Conservation (phyloP, 1,140 invertebrate genomes). For the Panonychus citri region DNA sequence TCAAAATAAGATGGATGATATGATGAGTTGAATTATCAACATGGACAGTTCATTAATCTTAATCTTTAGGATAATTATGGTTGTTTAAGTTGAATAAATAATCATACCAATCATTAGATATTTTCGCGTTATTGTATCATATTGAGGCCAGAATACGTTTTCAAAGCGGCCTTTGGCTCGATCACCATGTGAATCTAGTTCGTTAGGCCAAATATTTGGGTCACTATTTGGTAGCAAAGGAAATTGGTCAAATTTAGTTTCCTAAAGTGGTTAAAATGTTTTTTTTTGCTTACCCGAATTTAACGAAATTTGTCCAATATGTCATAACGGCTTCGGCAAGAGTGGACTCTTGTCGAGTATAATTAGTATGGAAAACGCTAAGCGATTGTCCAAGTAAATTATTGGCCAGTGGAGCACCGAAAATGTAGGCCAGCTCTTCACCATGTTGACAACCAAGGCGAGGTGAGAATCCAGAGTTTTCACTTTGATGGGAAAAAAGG, state of each 20-base stretch:
- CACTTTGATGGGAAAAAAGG: conserved; percentile 52
- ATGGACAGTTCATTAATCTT: too few relatives aligned
- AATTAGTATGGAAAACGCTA: conserved; percentile 31
- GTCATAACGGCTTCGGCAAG: conserved; percentile 45
- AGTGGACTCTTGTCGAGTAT: conserved; percentile 42
- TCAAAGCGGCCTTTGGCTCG: conserved; percentile 8
- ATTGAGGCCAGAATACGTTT: conserved; percentile 47
- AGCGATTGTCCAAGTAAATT: conserved; percentile 40
- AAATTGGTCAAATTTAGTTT: conserved; percentile 13
- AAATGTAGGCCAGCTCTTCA: conserved; percentile 33
- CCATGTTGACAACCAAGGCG: conserved; percentile 27
- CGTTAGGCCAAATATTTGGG: conserved; percentile 11
- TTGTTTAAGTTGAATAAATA: too few relatives aligned
- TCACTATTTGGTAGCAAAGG: conserved; percentile 1
- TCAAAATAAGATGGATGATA: too few relatives aligned
- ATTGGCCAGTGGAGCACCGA: conserved; percentile 37
- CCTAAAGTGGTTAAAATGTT: too few relatives aligned
- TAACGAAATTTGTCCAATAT: conserved; percentile 30
- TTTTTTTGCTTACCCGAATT: conserved; percentile 27
- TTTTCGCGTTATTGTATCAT: conserved; percentile 63
- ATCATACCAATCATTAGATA: conserved; percentile 27
- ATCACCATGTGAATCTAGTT: conserved; percentile 9
- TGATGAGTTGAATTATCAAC: too few relatives aligned
- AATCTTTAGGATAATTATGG: too few relatives aligned
- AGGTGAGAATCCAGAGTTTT: conserved; percentile 35